Percentiles rank a stretch among this genome's conserved stretches.
Conservation (phyloP, 2,113 vertebrate genomes). For the Astatotilapia flaviijosephi region DNA sequence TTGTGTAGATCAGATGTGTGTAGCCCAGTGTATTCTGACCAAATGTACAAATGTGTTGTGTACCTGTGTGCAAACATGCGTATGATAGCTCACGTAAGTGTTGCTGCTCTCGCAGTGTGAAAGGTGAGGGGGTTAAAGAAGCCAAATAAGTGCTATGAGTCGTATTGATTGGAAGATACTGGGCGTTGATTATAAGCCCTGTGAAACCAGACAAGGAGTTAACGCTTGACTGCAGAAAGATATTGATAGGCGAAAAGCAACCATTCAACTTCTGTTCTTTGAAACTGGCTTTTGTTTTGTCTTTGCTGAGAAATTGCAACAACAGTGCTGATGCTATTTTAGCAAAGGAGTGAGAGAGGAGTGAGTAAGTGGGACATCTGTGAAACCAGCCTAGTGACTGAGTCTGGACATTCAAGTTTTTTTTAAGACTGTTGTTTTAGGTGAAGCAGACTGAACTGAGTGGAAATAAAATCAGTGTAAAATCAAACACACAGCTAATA, state of each 20-base stretch:
- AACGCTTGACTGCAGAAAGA: slow-evolving; percentile 26
- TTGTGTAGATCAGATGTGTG: neutral
- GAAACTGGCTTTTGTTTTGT: neutral
- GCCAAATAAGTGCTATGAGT: slow-evolving; percentile 52
- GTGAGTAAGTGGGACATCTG: neutral
- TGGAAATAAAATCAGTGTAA: neutral
- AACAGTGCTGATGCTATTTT: neutral
- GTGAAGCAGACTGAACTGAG: neutral
- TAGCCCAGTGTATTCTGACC: neutral
- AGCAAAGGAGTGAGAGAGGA: neutral
- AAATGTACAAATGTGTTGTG: neutral
- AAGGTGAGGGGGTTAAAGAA: slow-evolving; percentile 44
- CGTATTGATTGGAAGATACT: slow-evolving; percentile 57
- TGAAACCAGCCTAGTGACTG: neutral
- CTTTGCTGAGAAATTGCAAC: neutral
- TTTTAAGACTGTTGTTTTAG: neutral
- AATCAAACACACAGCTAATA: neutral
- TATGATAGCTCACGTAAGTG: neutral
- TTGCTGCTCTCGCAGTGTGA: neutral
- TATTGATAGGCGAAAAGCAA: slow-evolving; percentile 28
- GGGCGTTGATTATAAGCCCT: slow-evolving; percentile 46
- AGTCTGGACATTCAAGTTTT: neutral
- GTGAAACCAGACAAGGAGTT: slow-evolving; percentile 46
- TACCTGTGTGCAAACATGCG: neutral
- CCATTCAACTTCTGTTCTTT: neutral